A percentile compares a stretch with the other conserved stretches of the same genome.
Conservation (phyloP, 2,113 vertebrate genomes). For the Theristicus caerulescens region DNA sequence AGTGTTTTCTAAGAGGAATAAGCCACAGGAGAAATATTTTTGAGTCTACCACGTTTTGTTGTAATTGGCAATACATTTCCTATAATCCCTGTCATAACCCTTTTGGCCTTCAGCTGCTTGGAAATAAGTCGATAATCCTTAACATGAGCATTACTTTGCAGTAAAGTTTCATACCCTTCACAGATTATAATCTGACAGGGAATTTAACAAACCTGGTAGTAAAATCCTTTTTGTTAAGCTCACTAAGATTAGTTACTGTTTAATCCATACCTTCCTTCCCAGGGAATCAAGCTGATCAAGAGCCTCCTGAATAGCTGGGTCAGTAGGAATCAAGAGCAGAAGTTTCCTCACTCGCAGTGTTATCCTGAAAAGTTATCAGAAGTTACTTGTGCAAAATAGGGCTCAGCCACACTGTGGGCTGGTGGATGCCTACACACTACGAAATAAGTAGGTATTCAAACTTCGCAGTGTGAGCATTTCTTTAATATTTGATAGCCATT, state of each 20-base stretch:
- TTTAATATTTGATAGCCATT: not conserved
- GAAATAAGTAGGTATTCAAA: not conserved
- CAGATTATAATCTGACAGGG: not conserved
- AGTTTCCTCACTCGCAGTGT: slow-evolving; percentile 94
- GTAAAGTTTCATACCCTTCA: not conserved
- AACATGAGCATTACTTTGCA: not conserved
- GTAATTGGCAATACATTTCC: not conserved
- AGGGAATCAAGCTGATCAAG: slow-evolving; percentile 87
- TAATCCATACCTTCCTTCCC: slow-evolving; percentile 79
- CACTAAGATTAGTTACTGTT: not conserved
- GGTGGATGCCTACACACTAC: not conserved
- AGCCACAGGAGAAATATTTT: not conserved
- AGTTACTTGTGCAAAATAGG: not conserved
- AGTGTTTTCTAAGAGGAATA: slow-evolving; percentile 86
- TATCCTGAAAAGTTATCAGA: slow-evolving; percentile 80
- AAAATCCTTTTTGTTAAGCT: not conserved
- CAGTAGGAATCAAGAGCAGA: slow-evolving; percentile 94
- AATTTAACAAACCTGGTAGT: not conserved
- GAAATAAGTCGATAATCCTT: not conserved
- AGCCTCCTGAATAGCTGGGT: slow-evolving; percentile 97
- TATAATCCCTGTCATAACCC: not conserved
- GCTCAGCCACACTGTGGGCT: not conserved
- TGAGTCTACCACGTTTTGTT: not conserved
- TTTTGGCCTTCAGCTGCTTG: not conserved
- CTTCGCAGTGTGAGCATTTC: not conserved